Evolutionary conservation across 2,888 invertebrate species (phyloP), one percentile per base, ranked within the genome.

Genomic region (Himalopsyche japonica): DNA sequence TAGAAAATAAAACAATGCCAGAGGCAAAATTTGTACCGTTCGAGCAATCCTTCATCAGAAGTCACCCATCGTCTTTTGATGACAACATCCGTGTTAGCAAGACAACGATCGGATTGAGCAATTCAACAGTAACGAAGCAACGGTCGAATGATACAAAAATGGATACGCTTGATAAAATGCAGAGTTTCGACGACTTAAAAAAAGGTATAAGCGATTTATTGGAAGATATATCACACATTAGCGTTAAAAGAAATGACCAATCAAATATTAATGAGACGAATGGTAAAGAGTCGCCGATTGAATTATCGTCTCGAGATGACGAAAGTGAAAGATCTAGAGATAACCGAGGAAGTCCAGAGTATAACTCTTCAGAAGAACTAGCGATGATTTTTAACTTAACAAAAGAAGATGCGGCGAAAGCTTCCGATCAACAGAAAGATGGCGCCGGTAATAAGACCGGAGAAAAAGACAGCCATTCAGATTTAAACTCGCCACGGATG

Each of bases 341-440:
- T 88, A 37, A 89, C 86, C 81, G 87, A 85, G 88, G 89, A 89
- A 89, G 92, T 24, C 93, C 94, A 83, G 94, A 94, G 89, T 94
- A 94, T 88, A 94, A 94, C 89, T 94, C 94, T 15, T 93, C 94
- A 79, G 94, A 94, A 88, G 94, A 94, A 89, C 90, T 94, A 87
- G 94, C 94, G 34, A 94, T 93, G 88, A 94, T 94, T 88, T 94
- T 94, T 89, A 93, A 94, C 88, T 90, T 90, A 27, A 80, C 57
- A 24, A 83, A 85, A 76, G 87, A 87, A 79, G 76, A 82, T 27
- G 82, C 82, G 88, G 88, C 83, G 27, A 78, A 82, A 48, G 43
- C 32, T 76, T 64, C 76, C 18, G 77, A 49, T 70, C 70, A 82
- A 47, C 79, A 47, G 1, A 82, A 82, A 37, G 90, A 91, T 78